Evolutionary conservation across 2,888 invertebrate genomes (phyloP).

Genomic region (Lymantria dispar): DNA sequence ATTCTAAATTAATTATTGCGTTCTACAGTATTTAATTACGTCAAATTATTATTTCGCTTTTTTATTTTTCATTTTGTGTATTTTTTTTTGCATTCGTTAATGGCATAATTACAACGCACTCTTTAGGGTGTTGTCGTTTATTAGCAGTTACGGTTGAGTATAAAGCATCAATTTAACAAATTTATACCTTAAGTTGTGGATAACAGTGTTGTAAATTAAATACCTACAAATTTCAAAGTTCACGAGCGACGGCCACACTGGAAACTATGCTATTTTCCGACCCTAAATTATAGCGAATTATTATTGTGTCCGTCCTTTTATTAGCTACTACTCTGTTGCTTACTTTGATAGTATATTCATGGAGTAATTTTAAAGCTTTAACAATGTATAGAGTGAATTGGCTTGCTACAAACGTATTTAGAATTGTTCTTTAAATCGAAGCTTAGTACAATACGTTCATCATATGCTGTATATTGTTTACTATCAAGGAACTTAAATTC

Average conservation of each 20-base stretch:
- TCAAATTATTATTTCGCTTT: conserved; percentile 18
- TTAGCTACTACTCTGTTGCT: conserved; percentile 45
- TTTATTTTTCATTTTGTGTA: conserved; percentile 21
- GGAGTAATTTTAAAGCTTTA: conserved; percentile 27
- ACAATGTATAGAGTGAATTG: conserved; percentile 17
- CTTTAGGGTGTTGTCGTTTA: conserved; percentile 39
- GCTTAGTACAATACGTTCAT: background rate
- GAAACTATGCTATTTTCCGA: conserved; percentile 44
- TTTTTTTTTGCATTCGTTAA: conserved; percentile 34
- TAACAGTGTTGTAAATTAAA: conserved; percentile 26
- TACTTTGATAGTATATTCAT: conserved; percentile 33
- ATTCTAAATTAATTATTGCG: too few species aligned
- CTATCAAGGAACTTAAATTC: too few species aligned
- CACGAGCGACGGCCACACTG: conserved; percentile 43
- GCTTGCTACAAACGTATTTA: background rate
- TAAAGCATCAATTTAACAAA: conserved; percentile 16
- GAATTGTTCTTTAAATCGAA: background rate
- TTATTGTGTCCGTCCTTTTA: conserved; percentile 46
- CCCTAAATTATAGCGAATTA: conserved; percentile 46
- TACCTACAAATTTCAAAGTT: conserved; percentile 15
- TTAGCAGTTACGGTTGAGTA: conserved; percentile 33
- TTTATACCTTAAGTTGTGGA: conserved; percentile 25
- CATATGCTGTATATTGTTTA: too few species aligned
- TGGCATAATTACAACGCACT: conserved; percentile 40
- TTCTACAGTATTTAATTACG: background rate